Evolutionary conservation across 2,888 invertebrate genomes (phyloP), one percentile per base, ranked within the genome.

Genomic region (Embidobia sp.): DNA sequence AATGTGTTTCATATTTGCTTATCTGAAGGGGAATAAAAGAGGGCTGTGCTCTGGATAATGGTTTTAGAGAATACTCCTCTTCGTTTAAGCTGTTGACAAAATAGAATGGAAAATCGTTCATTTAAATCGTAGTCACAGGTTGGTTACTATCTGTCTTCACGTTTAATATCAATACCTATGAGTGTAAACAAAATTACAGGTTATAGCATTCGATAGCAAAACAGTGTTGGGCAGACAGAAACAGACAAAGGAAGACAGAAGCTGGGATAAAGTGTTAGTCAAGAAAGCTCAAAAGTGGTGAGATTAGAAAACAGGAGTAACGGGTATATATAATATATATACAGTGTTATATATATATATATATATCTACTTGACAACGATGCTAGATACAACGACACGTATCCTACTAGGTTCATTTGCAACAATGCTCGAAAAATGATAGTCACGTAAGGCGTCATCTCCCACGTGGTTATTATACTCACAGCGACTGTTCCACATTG

Each of bases 51-150:
- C 87, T 87, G 86, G 87, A 84, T 88, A 85, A 86, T 86, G 86
- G 86, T 85, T 85, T 82, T 79, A 90, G 90, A 89, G 88, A 88
- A 83, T 72, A 84, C 90, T 90, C 91, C 90, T 92, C 92, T 91
- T 92, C 92, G 91, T 91, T 91, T 92, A 92, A 90, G 91, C 92
- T 92, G 91, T 91, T 90, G 90, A 90, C 91, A 91, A 89, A 91
- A 89, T 86, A 88, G 86, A 88, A 89, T 85, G 84, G 81, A 87
- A 85, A 79, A 86, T 82, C 80, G 79, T 80, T 81, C 78, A 79
- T 85, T 87, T 87, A 85, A 82, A 86, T 74, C 78, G 22, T 64
- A 53, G 64, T 76, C 37, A 79, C 64, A 59, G 40, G 55, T 55
- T 46, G 48, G 6, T 61, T 29, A 57, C 18, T 31, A 44, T 66